Conservation (phyloP, 2,797 vertebrate genomes). For the Diceros bicornis region DNA sequence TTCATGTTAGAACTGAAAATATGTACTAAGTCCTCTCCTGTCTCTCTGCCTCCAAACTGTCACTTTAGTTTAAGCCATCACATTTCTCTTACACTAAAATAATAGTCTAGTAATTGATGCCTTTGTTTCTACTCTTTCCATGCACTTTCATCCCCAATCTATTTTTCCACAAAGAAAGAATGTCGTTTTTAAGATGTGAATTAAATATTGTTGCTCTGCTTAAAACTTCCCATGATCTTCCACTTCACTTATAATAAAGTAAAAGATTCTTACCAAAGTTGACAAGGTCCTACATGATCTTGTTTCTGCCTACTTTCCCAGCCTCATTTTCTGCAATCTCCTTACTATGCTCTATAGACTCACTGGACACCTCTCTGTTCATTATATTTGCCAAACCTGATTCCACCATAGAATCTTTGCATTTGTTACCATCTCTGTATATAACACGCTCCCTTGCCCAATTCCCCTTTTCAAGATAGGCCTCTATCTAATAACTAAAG, state of each 20-base stretch:
- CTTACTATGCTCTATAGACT: background rate
- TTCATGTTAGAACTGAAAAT: background rate
- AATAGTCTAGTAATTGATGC: background rate
- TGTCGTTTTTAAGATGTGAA: background rate
- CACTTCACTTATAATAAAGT: background rate
- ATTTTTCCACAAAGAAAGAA: slow-evolving; percentile 49
- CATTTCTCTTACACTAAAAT: background rate
- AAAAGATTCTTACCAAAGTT: background rate
- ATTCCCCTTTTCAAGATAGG: background rate
- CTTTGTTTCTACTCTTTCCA: background rate
- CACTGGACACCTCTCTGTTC: background rate
- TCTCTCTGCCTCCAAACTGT: background rate
- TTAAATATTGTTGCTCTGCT: background rate
- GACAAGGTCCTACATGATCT: background rate
- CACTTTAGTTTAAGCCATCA: background rate
- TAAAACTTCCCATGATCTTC: slow-evolving; percentile 22
- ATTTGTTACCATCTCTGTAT: background rate
- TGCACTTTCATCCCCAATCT: background rate
- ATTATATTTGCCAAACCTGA: background rate
- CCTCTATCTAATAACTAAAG: background rate
- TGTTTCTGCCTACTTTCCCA: background rate
- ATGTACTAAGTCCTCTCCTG: background rate
- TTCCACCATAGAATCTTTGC: background rate
- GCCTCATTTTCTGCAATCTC: background rate
- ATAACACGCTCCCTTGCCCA: background rate